Evolutionary conservation across 92 coral and sea anemone genomes (phyloP).

Genomic region (Meandrina meandrites): DNA sequence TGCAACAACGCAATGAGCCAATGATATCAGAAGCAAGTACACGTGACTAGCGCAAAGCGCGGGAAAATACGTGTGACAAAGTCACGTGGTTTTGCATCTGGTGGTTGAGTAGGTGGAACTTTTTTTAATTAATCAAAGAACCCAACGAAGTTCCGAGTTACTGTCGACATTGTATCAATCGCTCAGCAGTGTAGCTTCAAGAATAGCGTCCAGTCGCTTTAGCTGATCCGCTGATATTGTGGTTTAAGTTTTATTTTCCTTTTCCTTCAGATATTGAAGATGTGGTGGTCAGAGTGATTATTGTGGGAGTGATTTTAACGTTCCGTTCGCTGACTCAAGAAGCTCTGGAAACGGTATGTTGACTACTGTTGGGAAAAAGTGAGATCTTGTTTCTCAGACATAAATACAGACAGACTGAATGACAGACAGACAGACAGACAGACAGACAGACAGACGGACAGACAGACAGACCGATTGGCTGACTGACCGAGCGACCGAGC

Average conservation of each 20-base stretch:
- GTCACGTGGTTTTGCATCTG: not conserved
- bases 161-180: too few relatives aligned
- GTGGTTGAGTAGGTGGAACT: not conserved
- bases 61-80: not conserved
- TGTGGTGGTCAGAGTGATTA: slow-evolving; percentile 77
- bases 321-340: slow-evolving; percentile 90
- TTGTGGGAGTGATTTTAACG: slow-evolving; percentile 89
- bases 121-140: not conserved
- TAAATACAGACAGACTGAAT: not conserved
- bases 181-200: too few relatives aligned
- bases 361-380: not conserved
- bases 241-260: not conserved
- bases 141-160: too few relatives aligned
- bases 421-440: too few relatives aligned
- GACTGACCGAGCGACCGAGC: too few relatives aligned
- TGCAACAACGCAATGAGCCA: not conserved
- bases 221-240: not conserved
- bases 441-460: too few relatives aligned
- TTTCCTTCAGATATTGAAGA: slow-evolving; percentile 75
- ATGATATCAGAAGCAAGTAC: not conserved
- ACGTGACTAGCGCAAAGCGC: not conserved
- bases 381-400: not conserved
- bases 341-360: slow-evolving; percentile 78
- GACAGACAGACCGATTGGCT: too few relatives aligned
- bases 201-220: too few relatives aligned